phyloP scores from a whole-genome alignment of 2,888 invertebrate species.

The Bombyx huttoni region DNA sequence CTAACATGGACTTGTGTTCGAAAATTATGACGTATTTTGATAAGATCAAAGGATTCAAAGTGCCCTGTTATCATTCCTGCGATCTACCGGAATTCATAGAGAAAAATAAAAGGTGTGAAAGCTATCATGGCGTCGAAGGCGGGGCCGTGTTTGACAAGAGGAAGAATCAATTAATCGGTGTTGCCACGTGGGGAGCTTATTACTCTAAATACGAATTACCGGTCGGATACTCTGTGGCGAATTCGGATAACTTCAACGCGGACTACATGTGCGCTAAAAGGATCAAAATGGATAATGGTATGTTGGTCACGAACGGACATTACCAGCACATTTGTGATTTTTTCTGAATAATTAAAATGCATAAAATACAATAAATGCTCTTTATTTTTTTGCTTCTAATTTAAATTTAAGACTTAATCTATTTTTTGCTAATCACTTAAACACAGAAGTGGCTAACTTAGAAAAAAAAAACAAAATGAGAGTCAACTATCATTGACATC shows the following conservation, averaged over 20 bases:
- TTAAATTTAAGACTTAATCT: background rate
- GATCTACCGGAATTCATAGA: slow-evolving; percentile 11
- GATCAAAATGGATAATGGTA: slow-evolving; percentile 18
- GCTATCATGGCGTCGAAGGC: slow-evolving; percentile 37
- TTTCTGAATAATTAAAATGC: slow-evolving; percentile 5
- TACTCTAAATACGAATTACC: slow-evolving; percentile 21
- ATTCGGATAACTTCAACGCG: slow-evolving; percentile 29
- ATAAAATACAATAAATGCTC: slow-evolving; percentile 7
- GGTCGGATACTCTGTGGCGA: slow-evolving; percentile 38
- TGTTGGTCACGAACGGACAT: slow-evolving; percentile 11
- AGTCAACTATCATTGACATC: slow-evolving; percentile 32
- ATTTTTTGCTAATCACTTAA: background rate
- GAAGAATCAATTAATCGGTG: slow-evolving; percentile 26
- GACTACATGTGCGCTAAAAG: slow-evolving; percentile 33
- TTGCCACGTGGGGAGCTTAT: slow-evolving; percentile 39
- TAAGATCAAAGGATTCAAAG: slow-evolving; percentile 15
- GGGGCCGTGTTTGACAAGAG: slow-evolving; percentile 25
- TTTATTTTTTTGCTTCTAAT: background rate
- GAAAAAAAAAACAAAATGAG: slow-evolving; percentile 1
- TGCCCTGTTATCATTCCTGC: slow-evolving; percentile 47
- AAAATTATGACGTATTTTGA: slow-evolving; percentile 18
- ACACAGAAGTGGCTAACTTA: background rate
- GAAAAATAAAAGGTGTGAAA: slow-evolving; percentile 12
- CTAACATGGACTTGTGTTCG: slow-evolving; percentile 25
- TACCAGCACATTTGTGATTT: slow-evolving; percentile 32